phyloP scores from a whole-genome alignment of 53 echinoderm and acorn worm species.

The Echinarachnius parma region DNA sequence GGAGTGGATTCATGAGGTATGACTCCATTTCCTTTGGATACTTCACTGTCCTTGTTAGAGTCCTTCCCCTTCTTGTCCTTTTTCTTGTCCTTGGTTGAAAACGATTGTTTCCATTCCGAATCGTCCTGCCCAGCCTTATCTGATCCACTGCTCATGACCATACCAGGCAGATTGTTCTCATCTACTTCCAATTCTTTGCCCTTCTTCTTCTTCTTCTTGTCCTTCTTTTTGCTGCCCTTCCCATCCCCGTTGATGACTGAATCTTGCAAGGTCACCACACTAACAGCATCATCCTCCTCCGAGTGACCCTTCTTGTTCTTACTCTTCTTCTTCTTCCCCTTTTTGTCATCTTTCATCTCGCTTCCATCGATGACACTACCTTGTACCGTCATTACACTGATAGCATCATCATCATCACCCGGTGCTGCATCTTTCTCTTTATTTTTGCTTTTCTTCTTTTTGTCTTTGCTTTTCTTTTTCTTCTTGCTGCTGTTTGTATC shows the following conservation, averaged over 20 bases:
- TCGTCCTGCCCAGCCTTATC: conserved; percentile 7
- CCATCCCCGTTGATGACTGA: conserved; percentile 1
- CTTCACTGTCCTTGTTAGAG: neutral
- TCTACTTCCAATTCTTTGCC: conserved; percentile 12
- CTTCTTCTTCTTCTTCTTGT: conserved; percentile 41
- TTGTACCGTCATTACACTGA: conserved; percentile 30
- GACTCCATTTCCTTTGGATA: conserved; percentile 17
- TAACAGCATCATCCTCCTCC: neutral
- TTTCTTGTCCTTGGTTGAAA: conserved; percentile 41
- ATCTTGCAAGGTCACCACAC: conserved; percentile 22
- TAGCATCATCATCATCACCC: conserved; percentile 18
- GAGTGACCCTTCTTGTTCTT: conserved; percentile 10
- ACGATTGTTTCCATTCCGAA: conserved; percentile 8
- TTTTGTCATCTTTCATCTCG: conserved; percentile 30
- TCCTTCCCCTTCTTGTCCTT: conserved; percentile 55
- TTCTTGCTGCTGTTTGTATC: conserved; percentile 16
- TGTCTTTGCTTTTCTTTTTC: conserved; percentile 20
- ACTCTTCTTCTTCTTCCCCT: conserved; percentile 38
- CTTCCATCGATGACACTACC: conserved; percentile 5
- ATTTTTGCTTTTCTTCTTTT: conserved; percentile 49
- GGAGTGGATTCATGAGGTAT: conserved; percentile 12
- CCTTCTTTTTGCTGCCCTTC: conserved; percentile 48
- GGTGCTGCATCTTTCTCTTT: conserved; percentile 34
- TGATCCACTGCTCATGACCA: neutral
- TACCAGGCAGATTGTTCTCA: conserved; percentile 1